A percentile compares a stretch with the other conserved stretches of the same genome.
phyloP scores from a whole-genome alignment of 2,888 invertebrate genomes.

The Notodonta dromedarius region DNA sequence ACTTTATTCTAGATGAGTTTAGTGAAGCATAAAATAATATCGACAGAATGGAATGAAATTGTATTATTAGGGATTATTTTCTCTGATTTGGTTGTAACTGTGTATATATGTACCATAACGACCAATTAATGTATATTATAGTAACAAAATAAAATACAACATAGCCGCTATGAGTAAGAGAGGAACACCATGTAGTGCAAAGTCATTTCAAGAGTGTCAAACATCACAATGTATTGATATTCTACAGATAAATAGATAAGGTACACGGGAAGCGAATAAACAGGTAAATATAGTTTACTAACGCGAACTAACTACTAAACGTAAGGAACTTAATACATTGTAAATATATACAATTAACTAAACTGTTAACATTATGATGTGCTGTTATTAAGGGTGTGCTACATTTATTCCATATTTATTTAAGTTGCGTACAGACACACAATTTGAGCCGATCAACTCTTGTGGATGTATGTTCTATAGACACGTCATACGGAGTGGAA shows the following conservation, averaged over 20 bases:
- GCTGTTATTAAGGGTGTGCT: slow-evolving; percentile 31
- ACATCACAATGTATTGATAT: slow-evolving; percentile 38
- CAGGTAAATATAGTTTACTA: slow-evolving; percentile 49
- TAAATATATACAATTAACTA: slow-evolving; percentile 62
- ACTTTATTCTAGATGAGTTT: slow-evolving; percentile 37
- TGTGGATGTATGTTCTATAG: no score
- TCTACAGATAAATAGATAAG: slow-evolving; percentile 23
- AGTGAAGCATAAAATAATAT: no score
- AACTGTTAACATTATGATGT: slow-evolving; percentile 46
- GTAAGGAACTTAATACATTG: slow-evolving; percentile 53
- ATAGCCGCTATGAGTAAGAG: background rate
- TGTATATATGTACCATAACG: no score
- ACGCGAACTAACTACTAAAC: slow-evolving; percentile 49
- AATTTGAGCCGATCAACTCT: no score
- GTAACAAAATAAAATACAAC: background rate
- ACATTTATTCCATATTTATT: slow-evolving; percentile 27
- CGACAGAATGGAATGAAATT: no score
- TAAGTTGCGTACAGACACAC: background rate
- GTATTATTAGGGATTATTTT: no score
- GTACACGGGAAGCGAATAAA: slow-evolving; percentile 35
- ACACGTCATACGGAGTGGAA: no score
- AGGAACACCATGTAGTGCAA: slow-evolving; percentile 36
- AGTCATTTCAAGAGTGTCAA: slow-evolving; percentile 13
- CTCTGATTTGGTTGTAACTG: no score
- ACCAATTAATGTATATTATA: background rate